Conservation (phyloP, 2,797 vertebrate genomes). For the Anolis apletophallus region DNA sequence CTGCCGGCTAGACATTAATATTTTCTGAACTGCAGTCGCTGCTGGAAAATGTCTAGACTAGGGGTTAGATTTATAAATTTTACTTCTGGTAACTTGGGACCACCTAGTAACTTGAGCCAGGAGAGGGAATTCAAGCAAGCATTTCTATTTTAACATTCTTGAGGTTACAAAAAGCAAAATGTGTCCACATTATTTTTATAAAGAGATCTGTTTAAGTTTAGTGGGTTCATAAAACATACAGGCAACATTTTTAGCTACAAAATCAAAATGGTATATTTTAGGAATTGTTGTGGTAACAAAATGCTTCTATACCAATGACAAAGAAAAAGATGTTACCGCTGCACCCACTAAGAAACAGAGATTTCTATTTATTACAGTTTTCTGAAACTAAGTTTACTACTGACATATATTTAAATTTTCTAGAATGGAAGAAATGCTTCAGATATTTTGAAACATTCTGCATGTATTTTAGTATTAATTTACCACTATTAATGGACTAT, state of each 20-base stretch:
- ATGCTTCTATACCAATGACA: slow-evolving; percentile 67
- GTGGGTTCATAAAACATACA: slow-evolving; percentile 83
- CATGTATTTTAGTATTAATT: slow-evolving; percentile 44
- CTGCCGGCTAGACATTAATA: slow-evolving; percentile 87
- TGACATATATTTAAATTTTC: slow-evolving; percentile 45
- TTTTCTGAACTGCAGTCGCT: slow-evolving; percentile 87
- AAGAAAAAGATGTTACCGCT: slow-evolving; percentile 66
- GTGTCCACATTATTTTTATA: slow-evolving; percentile 83
- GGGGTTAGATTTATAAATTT: slow-evolving; percentile 93
- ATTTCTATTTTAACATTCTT: slow-evolving; percentile 87
- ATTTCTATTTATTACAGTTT: slow-evolving; percentile 58
- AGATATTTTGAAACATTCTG: slow-evolving; percentile 45
- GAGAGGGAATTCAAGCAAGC: slow-evolving; percentile 88
- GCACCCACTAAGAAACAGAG: slow-evolving; percentile 46
- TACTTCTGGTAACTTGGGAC: slow-evolving; percentile 92
- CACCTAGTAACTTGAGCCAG: slow-evolving; percentile 90
- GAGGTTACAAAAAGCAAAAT: slow-evolving; percentile 82
- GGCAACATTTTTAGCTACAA: slow-evolving; percentile 78
- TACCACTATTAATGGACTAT: slow-evolving; percentile 54
- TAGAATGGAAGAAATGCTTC: slow-evolving; percentile 47
- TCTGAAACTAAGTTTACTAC: slow-evolving; percentile 61
- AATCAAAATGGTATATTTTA: slow-evolving; percentile 62
- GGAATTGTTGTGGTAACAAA: slow-evolving; percentile 68
- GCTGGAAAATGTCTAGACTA: slow-evolving; percentile 94
- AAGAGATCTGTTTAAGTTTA: slow-evolving; percentile 85